phyloP scores from a whole-genome alignment of 2,113 vertebrate genomes.

The Polyodon spathula region DNA sequence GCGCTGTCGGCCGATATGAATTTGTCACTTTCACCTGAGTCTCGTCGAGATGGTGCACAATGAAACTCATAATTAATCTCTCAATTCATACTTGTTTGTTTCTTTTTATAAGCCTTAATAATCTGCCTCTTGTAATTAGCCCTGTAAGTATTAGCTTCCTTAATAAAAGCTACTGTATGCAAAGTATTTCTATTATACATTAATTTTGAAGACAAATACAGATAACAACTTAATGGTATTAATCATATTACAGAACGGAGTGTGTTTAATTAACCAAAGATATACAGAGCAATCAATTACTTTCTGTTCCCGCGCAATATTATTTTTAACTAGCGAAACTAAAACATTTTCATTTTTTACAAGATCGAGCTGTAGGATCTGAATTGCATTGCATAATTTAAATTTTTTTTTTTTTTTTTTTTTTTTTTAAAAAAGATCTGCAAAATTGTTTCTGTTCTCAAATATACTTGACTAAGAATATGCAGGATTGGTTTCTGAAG shows the following conservation, averaged over 20 bases:
- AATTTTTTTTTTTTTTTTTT: too few relatives aligned
- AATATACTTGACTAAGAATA: too few relatives aligned
- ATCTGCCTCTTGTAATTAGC: constrained; percentile 82
- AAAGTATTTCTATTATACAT: constrained; percentile 65
- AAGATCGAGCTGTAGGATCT: constrained; percentile 62
- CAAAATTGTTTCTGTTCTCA: too few relatives aligned
- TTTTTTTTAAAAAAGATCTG: too few relatives aligned
- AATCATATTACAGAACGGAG: constrained; percentile 71
- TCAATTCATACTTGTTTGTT: constrained; percentile 96
- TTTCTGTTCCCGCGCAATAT: constrained; percentile 61
- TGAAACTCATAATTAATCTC: constrained; percentile 85
- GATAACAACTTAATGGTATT: constrained; percentile 80
- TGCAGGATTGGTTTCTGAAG: too few relatives aligned
- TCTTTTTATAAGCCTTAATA: constrained; percentile 73
- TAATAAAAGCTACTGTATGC: constrained; percentile 48
- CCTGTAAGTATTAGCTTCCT: constrained; percentile 44
- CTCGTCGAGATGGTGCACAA: constrained; percentile 64
- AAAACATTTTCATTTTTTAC: constrained; percentile 49
- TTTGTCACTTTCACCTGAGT: constrained; percentile 83
- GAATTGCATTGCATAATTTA: constrained; percentile 69
- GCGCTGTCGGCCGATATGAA: constrained; percentile 71
- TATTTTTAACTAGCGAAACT: constrained; percentile 69
- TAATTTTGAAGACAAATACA: constrained; percentile 67
- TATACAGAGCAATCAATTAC: constrained; percentile 60
- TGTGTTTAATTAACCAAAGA: constrained; percentile 64